These are phyloP conservation scores for Noctilio leporinus DNA, from an alignment of 2,113 vertebrate genomes.

Conservation along the genomic window DNA sequence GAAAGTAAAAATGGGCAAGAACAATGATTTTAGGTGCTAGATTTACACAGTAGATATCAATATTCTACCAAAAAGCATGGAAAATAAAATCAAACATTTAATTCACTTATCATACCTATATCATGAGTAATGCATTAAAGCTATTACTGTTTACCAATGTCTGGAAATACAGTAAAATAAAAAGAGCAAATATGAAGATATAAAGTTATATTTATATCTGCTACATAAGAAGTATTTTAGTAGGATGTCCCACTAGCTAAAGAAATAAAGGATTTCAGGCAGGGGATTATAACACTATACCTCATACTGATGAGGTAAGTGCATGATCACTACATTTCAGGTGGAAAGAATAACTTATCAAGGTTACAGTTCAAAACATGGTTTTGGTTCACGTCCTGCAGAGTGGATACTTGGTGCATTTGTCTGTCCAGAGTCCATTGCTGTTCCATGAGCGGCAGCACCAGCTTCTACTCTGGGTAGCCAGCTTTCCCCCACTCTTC, in stretches of 20 bases:
- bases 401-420: too few relatives aligned
- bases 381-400: background rate
- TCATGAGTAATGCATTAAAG: background rate
- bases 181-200: background rate
- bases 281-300: background rate
- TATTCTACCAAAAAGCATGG: background rate
- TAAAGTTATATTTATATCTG: background rate
- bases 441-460: background rate
- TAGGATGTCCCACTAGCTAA: background rate
- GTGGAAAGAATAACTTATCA: background rate
- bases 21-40: background rate
- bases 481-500: background rate
- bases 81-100: background rate
- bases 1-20: background rate
- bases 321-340: background rate
- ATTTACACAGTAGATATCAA: background rate
- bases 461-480: background rate
- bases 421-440: background rate
- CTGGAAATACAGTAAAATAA: background rate
- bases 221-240: background rate
- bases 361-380: background rate
- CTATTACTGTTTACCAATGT: background rate
- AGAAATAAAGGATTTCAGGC: background rate
- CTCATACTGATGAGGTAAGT: background rate
- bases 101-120: background rate